phyloP scores from a whole-genome alignment of 2,888 invertebrate species.

The Apantesis nais region DNA sequence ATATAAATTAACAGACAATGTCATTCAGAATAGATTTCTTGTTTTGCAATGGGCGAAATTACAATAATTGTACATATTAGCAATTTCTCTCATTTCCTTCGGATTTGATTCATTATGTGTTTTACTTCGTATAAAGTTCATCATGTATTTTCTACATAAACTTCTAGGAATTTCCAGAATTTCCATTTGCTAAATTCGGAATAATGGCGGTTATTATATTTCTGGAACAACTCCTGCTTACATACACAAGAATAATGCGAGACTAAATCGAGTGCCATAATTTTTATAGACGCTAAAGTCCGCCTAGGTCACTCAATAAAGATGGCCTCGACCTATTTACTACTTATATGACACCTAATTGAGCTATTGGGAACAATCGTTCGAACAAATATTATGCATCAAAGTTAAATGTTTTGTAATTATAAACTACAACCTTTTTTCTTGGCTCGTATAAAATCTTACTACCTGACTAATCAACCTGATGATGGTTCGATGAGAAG shows the following conservation, averaged over 20 bases:
- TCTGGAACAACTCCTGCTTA: constrained; percentile 29
- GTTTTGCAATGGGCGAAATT: not conserved
- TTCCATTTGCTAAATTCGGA: constrained; percentile 17
- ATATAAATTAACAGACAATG: not conserved
- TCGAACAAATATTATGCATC: constrained; percentile 48
- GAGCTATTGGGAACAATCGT: constrained; percentile 64
- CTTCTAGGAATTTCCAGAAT: constrained; percentile 20
- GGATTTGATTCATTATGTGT: not conserved
- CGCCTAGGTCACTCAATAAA: constrained; percentile 59
- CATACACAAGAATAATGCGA: constrained; percentile 39
- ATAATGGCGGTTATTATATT: constrained; percentile 29
- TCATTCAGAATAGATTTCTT: not conserved
- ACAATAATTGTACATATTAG: not conserved
- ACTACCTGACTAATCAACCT: not conserved
- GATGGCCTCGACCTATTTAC: constrained; percentile 76
- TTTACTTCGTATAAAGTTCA: not conserved
- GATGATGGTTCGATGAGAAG: too few relatives aligned
- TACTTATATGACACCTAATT: constrained; percentile 63
- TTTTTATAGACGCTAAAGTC: constrained; percentile 47
- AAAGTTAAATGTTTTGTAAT: constrained; percentile 23
- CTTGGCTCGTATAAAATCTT: not conserved
- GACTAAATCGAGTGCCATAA: constrained; percentile 49
- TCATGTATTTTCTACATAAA: not conserved
- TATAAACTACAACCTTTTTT: constrained; percentile 20
- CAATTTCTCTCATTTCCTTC: not conserved